Conservation (phyloP, 2,888 invertebrate genomes). For the Glaucopsyche alexis region DNA sequence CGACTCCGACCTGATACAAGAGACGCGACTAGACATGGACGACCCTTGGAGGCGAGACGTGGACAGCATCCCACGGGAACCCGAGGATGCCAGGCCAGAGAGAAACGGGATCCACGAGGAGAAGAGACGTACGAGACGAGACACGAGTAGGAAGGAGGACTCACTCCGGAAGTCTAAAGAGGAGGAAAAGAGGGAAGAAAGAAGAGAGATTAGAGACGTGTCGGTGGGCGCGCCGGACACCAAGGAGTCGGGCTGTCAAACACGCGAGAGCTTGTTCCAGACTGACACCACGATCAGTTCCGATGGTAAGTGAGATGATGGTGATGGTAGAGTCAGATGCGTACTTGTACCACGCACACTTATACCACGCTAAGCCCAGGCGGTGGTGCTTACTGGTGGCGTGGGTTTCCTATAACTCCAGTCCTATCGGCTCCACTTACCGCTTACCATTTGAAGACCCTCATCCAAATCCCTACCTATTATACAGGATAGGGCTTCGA, state of each 20-base stretch:
- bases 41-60: constrained; percentile 64
- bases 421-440: too few species aligned
- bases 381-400: too few species aligned
- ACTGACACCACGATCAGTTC: constrained; percentile 65
- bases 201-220: constrained; percentile 64
- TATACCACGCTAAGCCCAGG: too few species aligned
- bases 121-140: constrained; percentile 52
- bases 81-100: constrained; percentile 60
- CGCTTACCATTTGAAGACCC: too few species aligned
- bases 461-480: too few species aligned
- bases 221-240: constrained; percentile 73
- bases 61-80: constrained; percentile 51
- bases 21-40: constrained; percentile 63
- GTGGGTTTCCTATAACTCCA: too few species aligned
- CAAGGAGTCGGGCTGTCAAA: constrained; percentile 84
- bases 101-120: constrained; percentile 47
- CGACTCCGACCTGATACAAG: constrained; percentile 67
- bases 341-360: too few species aligned
- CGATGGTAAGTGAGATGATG: constrained; percentile 54
- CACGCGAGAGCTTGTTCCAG: constrained; percentile 87
- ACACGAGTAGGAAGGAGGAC: constrained; percentile 64
- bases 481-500: too few species aligned
- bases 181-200: constrained; percentile 46
- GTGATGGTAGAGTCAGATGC: too few species aligned
- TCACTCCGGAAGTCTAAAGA: constrained; percentile 59